phyloP scores from a whole-genome alignment of 2,797 vertebrate genomes.

The Sebastes umbrosus region DNA sequence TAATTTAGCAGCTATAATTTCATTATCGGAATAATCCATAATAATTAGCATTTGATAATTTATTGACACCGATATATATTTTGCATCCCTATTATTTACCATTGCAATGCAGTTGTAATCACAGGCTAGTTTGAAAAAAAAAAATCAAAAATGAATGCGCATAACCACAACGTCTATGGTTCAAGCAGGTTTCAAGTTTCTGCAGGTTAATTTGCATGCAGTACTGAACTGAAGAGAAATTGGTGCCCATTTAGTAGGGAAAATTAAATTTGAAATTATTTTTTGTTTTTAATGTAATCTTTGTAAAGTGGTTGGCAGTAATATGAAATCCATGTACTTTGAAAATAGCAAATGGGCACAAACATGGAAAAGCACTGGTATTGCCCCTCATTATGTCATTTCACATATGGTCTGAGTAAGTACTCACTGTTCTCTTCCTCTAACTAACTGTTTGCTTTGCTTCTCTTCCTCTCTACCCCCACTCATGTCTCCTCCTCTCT shows the following conservation, averaged over 20 bases:
- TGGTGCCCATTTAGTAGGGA: neutral
- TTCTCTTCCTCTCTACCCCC: neutral
- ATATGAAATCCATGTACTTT: neutral
- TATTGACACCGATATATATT: neutral
- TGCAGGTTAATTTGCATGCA: neutral
- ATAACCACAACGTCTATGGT: neutral
- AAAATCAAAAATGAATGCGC: neutral
- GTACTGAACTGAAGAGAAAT: neutral
- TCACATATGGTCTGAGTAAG: neutral
- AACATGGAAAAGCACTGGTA: neutral
- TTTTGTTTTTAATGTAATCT: neutral
- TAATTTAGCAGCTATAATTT: neutral
- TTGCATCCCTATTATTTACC: neutral
- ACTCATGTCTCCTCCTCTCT: neutral
- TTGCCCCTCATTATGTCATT: neutral
- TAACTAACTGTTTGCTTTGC: neutral
- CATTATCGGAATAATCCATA: neutral
- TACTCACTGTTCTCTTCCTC: neutral
- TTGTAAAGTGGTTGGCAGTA: neutral
- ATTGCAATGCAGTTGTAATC: neutral
- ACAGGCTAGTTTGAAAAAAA: neutral
- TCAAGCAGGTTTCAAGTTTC: neutral
- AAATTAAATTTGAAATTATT: neutral
- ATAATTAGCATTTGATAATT: accelerated
- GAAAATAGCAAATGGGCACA: neutral